Evolutionary conservation across 2,888 invertebrate genomes (phyloP), one percentile per base, ranked within the genome.

Genomic region (Cantharis lateralis): DNA sequence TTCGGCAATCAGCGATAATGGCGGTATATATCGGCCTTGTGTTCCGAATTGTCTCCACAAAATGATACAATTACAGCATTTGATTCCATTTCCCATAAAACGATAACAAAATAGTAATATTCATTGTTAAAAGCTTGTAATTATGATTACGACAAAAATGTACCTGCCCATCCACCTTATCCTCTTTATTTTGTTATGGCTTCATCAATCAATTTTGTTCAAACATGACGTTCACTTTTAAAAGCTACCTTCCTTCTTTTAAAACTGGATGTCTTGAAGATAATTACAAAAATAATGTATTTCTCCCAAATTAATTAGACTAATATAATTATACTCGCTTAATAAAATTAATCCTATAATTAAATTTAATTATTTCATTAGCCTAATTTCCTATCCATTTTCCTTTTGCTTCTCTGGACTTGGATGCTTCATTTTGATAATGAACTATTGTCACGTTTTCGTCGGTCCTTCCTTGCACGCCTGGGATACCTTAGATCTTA

Each of bases 1-100:
- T 84, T 84, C 83, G 82, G 86, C 87, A 87, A 87, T 87, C 86
- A 86, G 83, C 84, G 83, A 85, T 86, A 87, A 87, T 86, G 85
- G 86, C 83, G 82, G 83, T 84, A 85, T 66, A 66, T 83, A 84
- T 84, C 84, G 84, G 83, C 82, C 81, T 81, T 83, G 66, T 73
- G 70, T 75, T 70, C 72, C 28, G 72, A 71, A 74, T 75, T 74
- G 74, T 72, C 72, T 28, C 78, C 68, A 72, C 62, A 48, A 71
- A 74, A 74, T 68, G 77, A 74, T 75, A 77, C 77, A 73, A 72
- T 48, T 62, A 10, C 48, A 71, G 77, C 68, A 76, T 77, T 77
- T 69, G 74, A 77, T 77, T 15, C 62, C 32, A 68, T 74, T 77
- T 73, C 61, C 28, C 32, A 15, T 70, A 15, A 18, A 70, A 62